Evolutionary conservation across 2,888 invertebrate genomes (phyloP), one percentile per base, ranked within the genome.

Genomic region (Heliconius ismenius): DNA sequence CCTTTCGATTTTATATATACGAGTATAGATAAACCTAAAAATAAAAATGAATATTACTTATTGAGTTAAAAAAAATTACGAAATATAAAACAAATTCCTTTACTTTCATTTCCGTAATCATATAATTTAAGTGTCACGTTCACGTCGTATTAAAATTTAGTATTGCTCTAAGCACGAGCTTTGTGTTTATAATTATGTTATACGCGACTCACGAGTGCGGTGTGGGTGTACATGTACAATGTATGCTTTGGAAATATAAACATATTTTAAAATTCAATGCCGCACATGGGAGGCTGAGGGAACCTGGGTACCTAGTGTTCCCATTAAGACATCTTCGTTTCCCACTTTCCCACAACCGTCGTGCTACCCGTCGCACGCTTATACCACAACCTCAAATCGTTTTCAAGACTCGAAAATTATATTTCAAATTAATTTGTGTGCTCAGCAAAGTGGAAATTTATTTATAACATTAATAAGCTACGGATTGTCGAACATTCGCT

Each of bases 361-460:
- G 21, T 2, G 9, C 9, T 21, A 9, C 7, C 21, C 21, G 54
- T 54, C 0, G 21, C 21, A 54, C n/a, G 54, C 21, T 54, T 54
- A 3, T 21, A 0, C 21, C 3, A 54, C 43, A 13, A 2, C 26
- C 13, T 13, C 13, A 28, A 63, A 26, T 39, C 36, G 39, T 65
- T 32, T 9, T 32, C 32, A 32, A 32, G 43, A 43, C 43, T 49
- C 43, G 18, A 65, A 39, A 75, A 43, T 73, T 62, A 68, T 43
- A 72, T 63, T 26, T 72, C 32, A 67, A 73, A 75, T 75, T 75
- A 75, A 75, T 78, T 78, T 73, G 39, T 69, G 54, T 58, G 26
- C 68, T 75, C 75, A 36, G 73, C 63, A 68, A 73, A 67, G 75
- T 32, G 67, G n/a, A 72, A 73, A 63, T 13, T 63, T 75, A 68